phyloP scores from a whole-genome alignment of 35 echinoderm and acorn worm genomes.

The Amphiura filiformis region DNA sequence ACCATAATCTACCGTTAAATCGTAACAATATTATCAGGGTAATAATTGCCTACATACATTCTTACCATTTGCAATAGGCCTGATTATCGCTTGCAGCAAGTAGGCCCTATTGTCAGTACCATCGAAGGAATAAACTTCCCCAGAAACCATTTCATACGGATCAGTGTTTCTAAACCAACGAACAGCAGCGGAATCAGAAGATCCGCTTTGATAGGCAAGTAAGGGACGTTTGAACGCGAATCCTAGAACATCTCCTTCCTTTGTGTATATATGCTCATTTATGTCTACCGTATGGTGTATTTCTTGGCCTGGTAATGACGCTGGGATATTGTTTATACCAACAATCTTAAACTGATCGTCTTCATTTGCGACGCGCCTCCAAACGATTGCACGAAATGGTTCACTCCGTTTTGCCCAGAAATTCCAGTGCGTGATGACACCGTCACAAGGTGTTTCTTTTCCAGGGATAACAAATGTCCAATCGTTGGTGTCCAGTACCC shows the following conservation, averaged over 20 bases:
- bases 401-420: not conserved
- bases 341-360: not conserved
- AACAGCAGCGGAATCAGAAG: not conserved
- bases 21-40: too few relatives aligned
- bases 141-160: not conserved
- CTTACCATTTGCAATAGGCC: too few relatives aligned
- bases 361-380: not conserved
- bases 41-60: too few relatives aligned
- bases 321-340: conserved; percentile 9
- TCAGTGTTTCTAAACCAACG: not conserved
- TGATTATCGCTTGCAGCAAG: not conserved
- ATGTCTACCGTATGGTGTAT: not conserved
- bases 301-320: not conserved
- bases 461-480: not conserved
- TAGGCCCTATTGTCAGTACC: not conserved
- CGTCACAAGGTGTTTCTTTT: not conserved
- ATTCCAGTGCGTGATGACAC: not conserved
- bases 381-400: conserved; percentile 10
- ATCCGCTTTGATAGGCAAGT: not conserved
- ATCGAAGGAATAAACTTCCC: too few relatives aligned
- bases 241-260: not conserved
- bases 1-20: too few relatives aligned
- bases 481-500: not conserved
- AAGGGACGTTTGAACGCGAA: not conserved
- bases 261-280: not conserved